These are phyloP conservation scores for Eidolon helvum DNA, from an alignment of 2,113 vertebrate genomes.

Conservation along the genomic window DNA sequence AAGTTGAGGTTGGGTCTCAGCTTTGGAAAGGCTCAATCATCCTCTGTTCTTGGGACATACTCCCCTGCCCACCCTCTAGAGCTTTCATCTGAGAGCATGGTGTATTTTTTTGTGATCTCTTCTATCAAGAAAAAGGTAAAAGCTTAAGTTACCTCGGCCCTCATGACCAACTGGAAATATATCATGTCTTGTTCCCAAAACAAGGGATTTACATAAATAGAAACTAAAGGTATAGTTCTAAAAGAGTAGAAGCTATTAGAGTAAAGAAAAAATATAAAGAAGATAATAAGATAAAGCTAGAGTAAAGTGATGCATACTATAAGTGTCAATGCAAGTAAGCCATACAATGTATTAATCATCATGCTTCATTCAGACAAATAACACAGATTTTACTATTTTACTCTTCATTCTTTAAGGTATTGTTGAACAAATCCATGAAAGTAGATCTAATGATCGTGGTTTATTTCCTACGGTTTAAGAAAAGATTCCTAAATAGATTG, in stretches of 20 bases:
- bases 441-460: neutral
- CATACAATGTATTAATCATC: neutral
- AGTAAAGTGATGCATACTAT: neutral
- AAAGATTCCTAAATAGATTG: neutral
- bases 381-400: neutral
- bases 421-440: neutral
- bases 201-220: neutral
- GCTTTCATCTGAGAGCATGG: neutral
- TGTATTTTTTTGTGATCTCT: neutral
- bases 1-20: neutral
- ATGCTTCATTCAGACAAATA: neutral
- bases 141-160: neutral
- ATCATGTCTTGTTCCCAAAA: neutral
- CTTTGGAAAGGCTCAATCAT: neutral
- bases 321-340: neutral
- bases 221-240: constrained; percentile 11
- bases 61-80: neutral
- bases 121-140: neutral
- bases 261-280: neutral
- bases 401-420: neutral
- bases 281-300: neutral
- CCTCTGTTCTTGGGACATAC: neutral
- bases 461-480: neutral
- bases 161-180: neutral
- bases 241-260: neutral